Base-by-base conservation (phyloP, 2,888 invertebrate genomes). In the Operophtera brumata region DNA sequence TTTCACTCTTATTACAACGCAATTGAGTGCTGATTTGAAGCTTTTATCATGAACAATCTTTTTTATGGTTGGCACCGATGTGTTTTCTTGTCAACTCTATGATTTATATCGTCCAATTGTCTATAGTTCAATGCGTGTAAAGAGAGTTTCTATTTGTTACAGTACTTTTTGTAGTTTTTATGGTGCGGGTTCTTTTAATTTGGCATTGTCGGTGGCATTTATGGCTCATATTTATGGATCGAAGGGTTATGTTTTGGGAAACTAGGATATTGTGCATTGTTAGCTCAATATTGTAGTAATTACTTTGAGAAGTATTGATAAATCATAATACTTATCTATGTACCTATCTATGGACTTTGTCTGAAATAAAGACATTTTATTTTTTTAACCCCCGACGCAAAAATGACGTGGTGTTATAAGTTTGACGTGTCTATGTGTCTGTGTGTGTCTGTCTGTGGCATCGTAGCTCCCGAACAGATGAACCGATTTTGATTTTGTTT, bases 51-150 rank as follows among this genome's bases (percentile, higher is more conserved):
- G 32, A 25, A 2, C 2, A 43, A 11, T 54, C 47, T 11, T 49
- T 51, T 45, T 57, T 42, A 64, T 71, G 52, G 54, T 70, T 82
- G 70, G 80, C 67, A 59, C 35, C 56, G 60, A 71, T 66, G 75
- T 79, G 80, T 84, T 86, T 86, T 86, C 86, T 86, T 86, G 87
- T 88, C 86, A 85, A 78, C 76, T 81, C 78, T 83, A 81, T 87
- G 89, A 90, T 90, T 89, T 89, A 90, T 88, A 71, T 65, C 70
- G 55, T 72, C 68, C 84, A 79, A 87, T 88, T 89, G 88, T 89
- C 84, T 87, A 86, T 86, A 84, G 77, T 69, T 76, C 77, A 80
- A 82, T 82, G 86, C 84, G 80, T 84, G 84, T 84, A 86, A 86
- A 86, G 83, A 86, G 83, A 85, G 82, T 83, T 84, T 83, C 80